phyloP scores from a whole-genome alignment of 2,888 invertebrate genomes.

The Thera britannica region DNA sequence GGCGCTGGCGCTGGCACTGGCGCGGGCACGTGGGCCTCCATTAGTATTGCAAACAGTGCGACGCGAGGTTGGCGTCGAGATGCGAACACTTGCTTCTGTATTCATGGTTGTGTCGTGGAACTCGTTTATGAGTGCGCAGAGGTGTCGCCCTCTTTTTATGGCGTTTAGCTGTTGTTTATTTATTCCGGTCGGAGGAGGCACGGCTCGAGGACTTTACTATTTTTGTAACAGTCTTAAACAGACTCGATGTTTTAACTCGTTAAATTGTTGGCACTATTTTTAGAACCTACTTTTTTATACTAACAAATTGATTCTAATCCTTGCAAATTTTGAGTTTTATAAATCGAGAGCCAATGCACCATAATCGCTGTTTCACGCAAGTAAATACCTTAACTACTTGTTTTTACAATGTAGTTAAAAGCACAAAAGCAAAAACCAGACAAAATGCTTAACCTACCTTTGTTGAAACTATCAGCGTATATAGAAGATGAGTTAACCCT shows the following conservation, averaged over 20 bases:
- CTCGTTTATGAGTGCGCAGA: slow-evolving; percentile 14
- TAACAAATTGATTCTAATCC: too few relatives aligned
- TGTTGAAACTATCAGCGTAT: neutral
- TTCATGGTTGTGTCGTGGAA: slow-evolving; percentile 11
- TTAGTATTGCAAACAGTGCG: slow-evolving; percentile 7
- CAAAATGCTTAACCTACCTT: neutral
- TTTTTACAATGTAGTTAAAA: too few relatives aligned
- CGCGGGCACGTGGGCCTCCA: neutral
- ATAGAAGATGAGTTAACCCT: too few relatives aligned
- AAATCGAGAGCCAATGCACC: too few relatives aligned
- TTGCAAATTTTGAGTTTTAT: too few relatives aligned
- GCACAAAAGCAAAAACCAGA: too few relatives aligned
- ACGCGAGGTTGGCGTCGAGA: slow-evolving; percentile 1
- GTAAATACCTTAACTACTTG: too few relatives aligned
- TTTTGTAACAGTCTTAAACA: neutral
- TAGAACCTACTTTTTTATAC: too few relatives aligned
- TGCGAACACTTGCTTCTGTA: slow-evolving; percentile 8
- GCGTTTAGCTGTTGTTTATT: slow-evolving; percentile 5
- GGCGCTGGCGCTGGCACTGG: too few relatives aligned
- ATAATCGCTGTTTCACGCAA: too few relatives aligned
- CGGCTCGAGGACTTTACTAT: neutral
- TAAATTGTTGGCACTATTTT: neutral
- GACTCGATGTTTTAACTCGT: neutral
- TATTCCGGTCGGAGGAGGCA: neutral
- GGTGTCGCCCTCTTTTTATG: slow-evolving; percentile 9